Percentiles rank a stretch among this genome's conserved stretches.
Conservation (phyloP, 2,113 vertebrate species). For the Nannobrachium achirus region DNA sequence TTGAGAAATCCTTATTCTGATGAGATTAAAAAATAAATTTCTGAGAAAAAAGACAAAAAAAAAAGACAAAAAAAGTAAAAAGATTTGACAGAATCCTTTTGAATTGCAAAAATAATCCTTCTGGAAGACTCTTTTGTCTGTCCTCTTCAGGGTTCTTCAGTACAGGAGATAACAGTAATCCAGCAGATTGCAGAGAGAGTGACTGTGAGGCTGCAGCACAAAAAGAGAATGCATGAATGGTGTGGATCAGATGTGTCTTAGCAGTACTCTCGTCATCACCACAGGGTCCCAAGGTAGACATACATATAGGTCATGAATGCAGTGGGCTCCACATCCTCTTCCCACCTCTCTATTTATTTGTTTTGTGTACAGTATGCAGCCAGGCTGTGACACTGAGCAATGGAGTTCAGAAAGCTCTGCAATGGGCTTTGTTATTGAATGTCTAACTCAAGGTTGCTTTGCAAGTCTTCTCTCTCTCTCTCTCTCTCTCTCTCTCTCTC, state of each 20-base stretch:
- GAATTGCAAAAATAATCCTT: conserved; percentile 22
- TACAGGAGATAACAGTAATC: conserved; percentile 36
- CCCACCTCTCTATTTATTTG: conserved; percentile 30
- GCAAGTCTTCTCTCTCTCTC: neutral
- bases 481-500: neutral
- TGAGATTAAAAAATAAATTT: too few species aligned
- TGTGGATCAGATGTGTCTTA: conserved; percentile 33
- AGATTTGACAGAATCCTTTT: neutral
- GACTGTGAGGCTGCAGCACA: conserved; percentile 26
- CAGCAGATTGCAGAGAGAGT: conserved; percentile 33
- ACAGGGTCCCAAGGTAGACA: conserved; percentile 12
- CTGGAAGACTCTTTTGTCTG: conserved; percentile 29
- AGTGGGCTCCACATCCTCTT: conserved; percentile 38
- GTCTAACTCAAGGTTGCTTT: conserved; percentile 28
- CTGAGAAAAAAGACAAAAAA: too few species aligned
- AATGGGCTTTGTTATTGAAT: conserved; percentile 13
- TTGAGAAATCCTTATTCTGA: conserved; percentile 20
- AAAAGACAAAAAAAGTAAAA: neutral
- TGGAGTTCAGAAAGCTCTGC: neutral
- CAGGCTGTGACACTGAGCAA: neutral
- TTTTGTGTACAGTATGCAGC: neutral
- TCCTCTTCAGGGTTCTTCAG: conserved; percentile 24
- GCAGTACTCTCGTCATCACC: conserved; percentile 36
- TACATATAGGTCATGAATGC: conserved; percentile 31
- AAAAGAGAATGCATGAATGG: conserved; percentile 41